phyloP scores from a whole-genome alignment of 2,888 invertebrate genomes.

The Orthosia cruda region DNA sequence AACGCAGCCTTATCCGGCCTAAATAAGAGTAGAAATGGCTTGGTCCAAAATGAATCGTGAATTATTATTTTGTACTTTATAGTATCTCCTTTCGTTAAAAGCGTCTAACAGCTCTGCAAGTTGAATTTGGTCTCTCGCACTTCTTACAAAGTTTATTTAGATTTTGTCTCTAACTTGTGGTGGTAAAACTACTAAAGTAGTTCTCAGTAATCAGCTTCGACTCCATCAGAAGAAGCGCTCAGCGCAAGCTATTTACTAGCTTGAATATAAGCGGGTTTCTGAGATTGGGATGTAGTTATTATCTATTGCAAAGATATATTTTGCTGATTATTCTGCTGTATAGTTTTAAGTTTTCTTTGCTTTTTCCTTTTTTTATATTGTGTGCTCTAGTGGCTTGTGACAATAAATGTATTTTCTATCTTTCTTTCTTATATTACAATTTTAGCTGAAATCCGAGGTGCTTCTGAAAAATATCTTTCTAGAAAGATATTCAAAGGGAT shows the following conservation, averaged over 20 bases:
- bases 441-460: conserved; percentile 5
- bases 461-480: background rate
- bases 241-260: conserved; percentile 17
- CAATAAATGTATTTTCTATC: too few species aligned
- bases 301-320: conserved; percentile 20
- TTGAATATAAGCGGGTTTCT: conserved; percentile 9
- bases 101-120: too few species aligned
- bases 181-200: too few species aligned
- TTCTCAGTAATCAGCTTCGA: background rate
- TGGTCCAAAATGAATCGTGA: background rate
- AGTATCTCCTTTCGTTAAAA: background rate
- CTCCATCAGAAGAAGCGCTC: background rate
- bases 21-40: background rate
- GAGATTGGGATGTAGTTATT: conserved; percentile 1
- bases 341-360: too few species aligned
- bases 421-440: too few species aligned
- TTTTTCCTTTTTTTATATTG: too few species aligned
- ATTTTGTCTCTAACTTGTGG: too few species aligned
- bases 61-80: background rate
- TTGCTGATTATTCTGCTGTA: too few species aligned
- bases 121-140: too few species aligned
- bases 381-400: too few species aligned
- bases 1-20: background rate
- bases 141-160: too few species aligned
- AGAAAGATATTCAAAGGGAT: conserved; percentile 1